Evolutionary conservation across 2,888 invertebrate species (phyloP).

Genomic region (Sphaerophoria taeniata): DNA sequence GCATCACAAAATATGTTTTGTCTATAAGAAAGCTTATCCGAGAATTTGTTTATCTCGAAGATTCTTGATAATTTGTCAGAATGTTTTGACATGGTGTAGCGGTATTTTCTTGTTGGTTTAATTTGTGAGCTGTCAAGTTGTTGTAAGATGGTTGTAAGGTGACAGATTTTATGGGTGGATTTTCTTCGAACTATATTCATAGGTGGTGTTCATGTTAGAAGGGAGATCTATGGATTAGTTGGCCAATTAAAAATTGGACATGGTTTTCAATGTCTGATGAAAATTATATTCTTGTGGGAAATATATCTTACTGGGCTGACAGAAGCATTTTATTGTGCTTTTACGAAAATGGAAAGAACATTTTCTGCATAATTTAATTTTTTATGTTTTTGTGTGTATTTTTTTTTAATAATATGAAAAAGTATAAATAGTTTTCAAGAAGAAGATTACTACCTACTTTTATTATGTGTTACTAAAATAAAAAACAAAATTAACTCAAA

Average conservation of each 20-base stretch:
- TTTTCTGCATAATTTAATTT: too few species aligned
- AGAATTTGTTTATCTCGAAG: constrained; percentile 11
- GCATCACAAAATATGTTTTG: not conserved
- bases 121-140: constrained; percentile 39
- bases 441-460: too few species aligned
- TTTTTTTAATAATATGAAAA: too few species aligned
- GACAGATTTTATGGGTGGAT: constrained; percentile 3
- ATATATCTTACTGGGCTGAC: too few species aligned
- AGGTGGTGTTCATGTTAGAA: not conserved
- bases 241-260: not conserved
- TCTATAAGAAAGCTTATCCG: constrained; percentile 2
- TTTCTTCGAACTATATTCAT: not conserved
- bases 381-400: too few species aligned
- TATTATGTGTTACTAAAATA: too few species aligned
- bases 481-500: too few species aligned
- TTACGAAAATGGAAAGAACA: too few species aligned
- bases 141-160: not conserved
- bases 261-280: not conserved
- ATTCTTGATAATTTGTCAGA: constrained; percentile 32
- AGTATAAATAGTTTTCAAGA: too few species aligned
- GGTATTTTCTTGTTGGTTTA: not conserved
- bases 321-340: too few species aligned
- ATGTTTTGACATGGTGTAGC: constrained; percentile 13
- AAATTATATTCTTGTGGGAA: not conserved
- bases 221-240: not conserved